Conservation (phyloP, 2,888 invertebrate species). For the Ichneumoninae sp. region DNA sequence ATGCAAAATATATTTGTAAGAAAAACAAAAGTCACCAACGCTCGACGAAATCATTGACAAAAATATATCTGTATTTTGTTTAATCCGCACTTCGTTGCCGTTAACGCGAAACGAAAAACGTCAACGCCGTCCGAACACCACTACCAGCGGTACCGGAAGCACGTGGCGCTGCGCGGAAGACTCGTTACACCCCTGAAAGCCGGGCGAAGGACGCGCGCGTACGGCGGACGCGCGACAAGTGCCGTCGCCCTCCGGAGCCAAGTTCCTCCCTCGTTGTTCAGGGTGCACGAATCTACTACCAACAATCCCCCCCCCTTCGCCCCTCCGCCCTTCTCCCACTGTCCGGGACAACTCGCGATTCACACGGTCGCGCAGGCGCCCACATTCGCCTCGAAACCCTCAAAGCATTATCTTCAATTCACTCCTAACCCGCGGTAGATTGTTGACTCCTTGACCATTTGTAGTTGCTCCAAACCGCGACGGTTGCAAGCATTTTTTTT, state of each 20-base stretch:
- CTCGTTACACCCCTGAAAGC: constrained; percentile 42
- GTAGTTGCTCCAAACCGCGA: neutral
- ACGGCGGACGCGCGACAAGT: constrained; percentile 81
- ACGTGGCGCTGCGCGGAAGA: constrained; percentile 66
- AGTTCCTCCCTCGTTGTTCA: constrained; percentile 54
- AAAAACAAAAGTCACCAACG: constrained; percentile 10
- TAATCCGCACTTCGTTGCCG: neutral
- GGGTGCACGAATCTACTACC: constrained; percentile 58
- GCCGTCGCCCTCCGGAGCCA: constrained; percentile 70
- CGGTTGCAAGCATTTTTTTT: neutral
- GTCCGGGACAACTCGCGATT: constrained; percentile 36
- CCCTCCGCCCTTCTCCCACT: neutral
- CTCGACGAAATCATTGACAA: neutral
- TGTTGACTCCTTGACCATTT: constrained; percentile 17
- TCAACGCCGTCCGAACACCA: neutral
- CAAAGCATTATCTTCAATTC: neutral
- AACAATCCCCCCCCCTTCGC: constrained; percentile 11
- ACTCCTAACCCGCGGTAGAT: neutral
- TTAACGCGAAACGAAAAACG: neutral
- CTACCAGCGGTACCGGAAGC: constrained; percentile 53
- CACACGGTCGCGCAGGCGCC: constrained; percentile 68
- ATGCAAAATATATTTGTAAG: neutral
- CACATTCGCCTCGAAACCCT: constrained; percentile 28
- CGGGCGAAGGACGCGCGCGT: constrained; percentile 72
- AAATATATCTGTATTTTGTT: too few relatives aligned